A percentile compares a stretch with the other conserved stretches of the same genome.
phyloP scores from a whole-genome alignment of 53 echinoderm and acorn worm species.

The Holothuria leucospilota region DNA sequence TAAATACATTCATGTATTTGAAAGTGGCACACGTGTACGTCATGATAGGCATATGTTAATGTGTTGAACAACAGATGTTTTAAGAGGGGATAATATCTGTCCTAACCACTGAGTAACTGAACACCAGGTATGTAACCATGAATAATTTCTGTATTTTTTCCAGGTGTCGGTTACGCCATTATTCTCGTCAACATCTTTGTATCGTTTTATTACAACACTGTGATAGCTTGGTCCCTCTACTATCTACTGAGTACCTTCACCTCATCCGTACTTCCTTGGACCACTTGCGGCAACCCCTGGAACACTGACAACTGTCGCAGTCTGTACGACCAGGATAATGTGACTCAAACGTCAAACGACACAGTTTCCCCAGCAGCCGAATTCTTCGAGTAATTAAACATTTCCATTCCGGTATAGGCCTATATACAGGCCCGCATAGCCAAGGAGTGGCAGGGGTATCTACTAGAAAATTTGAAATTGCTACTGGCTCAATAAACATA shows the following conservation, averaged over 20 bases:
- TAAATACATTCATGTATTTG: no score
- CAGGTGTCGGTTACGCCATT: conserved; percentile 88
- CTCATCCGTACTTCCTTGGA: conserved; percentile 79
- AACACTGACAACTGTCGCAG: conserved; percentile 77
- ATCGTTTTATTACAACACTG: conserved; percentile 92
- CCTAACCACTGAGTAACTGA: no score
- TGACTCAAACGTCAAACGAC: conserved; percentile 11
- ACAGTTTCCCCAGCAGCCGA: conserved; percentile 74
- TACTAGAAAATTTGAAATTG: no score
- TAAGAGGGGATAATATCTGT: no score
- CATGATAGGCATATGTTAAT: no score
- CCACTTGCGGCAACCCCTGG: conserved; percentile 84
- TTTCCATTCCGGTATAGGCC: no score
- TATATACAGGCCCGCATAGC: no score
- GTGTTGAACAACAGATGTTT: no score
- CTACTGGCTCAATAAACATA: no score
- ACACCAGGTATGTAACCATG: no score
- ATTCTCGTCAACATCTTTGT: conserved; percentile 81
- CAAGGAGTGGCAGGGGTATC: no score
- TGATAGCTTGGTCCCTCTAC: conserved; percentile 90
- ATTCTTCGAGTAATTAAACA: conserved; percentile 82
- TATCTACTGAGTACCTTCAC: conserved; percentile 87
- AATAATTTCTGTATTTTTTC: background rate
- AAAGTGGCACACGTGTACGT: no score
- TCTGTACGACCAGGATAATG: conserved; percentile 39